These are phyloP conservation scores for Anodontia alba DNA, from an alignment of 2,888 invertebrate species.

Conservation along the genomic window DNA sequence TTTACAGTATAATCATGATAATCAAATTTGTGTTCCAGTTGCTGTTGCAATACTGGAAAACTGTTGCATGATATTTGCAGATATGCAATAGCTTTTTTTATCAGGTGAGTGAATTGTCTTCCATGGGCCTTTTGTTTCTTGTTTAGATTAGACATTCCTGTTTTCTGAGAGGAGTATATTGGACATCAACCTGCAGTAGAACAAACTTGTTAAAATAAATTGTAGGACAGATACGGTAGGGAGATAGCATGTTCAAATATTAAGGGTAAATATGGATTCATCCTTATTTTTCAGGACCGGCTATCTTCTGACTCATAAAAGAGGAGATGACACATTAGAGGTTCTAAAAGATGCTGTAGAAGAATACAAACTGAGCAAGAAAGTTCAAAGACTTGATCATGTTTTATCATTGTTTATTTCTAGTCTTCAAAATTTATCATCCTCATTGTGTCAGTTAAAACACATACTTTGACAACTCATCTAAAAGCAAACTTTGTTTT, in stretches of 20 bases:
- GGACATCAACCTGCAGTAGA: neutral
- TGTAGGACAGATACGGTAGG: neutral
- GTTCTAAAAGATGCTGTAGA: neutral
- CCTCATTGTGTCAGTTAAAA: neutral
- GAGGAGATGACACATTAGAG: neutral
- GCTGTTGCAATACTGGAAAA: no score
- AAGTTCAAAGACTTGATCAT: neutral
- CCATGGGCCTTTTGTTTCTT: no score
- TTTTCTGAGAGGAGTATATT: neutral
- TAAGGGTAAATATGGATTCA: neutral
- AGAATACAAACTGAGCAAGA: neutral
- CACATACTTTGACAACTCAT: neutral
- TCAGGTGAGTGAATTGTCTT: no score
- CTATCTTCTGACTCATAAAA: neutral
- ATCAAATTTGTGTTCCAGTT: no score
- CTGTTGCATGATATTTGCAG: no score
- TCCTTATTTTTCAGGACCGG: neutral
- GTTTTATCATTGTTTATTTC: neutral
- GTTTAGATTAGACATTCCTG: neutral
- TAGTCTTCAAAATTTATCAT: neutral
- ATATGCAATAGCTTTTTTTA: no score
- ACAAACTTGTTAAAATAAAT: neutral
- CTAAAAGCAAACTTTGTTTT: no score
- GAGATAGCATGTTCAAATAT: neutral
- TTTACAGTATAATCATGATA: no score